A percentile compares a stretch with the other conserved stretches of the same genome.
These are phyloP conservation scores for Dynastes hyllus DNA, from an alignment of 2,888 invertebrate species.

Conservation along the genomic window DNA sequence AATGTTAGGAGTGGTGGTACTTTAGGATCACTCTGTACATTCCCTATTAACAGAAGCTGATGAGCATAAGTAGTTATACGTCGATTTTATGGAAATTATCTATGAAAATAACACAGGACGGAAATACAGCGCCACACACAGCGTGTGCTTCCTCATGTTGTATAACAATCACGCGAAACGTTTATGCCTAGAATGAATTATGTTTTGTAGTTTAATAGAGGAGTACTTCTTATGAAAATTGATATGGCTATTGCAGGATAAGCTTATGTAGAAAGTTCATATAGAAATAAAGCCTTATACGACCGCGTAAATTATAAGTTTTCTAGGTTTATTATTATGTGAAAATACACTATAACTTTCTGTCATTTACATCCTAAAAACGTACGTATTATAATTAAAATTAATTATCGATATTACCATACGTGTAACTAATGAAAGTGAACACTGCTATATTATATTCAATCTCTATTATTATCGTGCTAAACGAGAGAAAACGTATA, in stretches of 20 bases:
- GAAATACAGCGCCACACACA: not conserved
- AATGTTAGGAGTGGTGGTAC: too few species aligned
- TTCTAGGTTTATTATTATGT: not conserved
- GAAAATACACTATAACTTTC: constrained; percentile 12
- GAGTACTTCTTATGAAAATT: not conserved
- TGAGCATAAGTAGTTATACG: not conserved
- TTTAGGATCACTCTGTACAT: not conserved
- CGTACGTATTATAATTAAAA: not conserved
- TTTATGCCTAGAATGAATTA: not conserved
- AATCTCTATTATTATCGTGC: constrained; percentile 6
- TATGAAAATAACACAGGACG: not conserved
- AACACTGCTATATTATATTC: not conserved
- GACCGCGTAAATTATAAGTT: not conserved
- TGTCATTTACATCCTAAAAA: constrained; percentile 4
- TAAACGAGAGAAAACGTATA: constrained; percentile 2
- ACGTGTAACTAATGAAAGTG: constrained; percentile 18
- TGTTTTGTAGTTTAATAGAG: not conserved
- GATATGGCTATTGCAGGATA: not conserved
- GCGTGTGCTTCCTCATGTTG: not conserved
- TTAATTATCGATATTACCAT: not conserved
- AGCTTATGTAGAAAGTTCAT: not conserved
- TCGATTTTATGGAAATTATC: not conserved
- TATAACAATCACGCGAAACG: not conserved
- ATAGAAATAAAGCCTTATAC: not conserved
- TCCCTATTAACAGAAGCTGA: not conserved